phyloP scores from a whole-genome alignment of 2,888 invertebrate genomes.

The Nemotelus nigrinus region DNA sequence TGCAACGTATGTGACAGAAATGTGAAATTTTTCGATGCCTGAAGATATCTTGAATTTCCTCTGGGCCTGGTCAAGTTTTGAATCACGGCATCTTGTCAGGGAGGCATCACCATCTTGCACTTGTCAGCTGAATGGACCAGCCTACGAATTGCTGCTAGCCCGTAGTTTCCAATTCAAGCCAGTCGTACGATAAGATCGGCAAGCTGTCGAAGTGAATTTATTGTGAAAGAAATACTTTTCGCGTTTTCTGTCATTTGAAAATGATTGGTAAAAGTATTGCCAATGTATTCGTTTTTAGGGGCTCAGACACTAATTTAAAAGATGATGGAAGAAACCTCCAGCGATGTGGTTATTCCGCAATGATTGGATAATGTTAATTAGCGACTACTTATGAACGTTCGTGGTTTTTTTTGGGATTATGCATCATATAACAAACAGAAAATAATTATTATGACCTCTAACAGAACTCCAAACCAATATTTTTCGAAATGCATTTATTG shows the following conservation, averaged over 20 bases:
- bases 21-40: slow-evolving; percentile 43
- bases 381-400: too few species aligned
- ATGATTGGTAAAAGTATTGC: slow-evolving; percentile 9
- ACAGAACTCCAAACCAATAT: too few species aligned
- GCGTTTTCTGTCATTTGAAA: not conserved
- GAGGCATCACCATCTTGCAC: slow-evolving; percentile 6
- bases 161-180: not conserved
- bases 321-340: too few species aligned
- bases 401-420: too few species aligned
- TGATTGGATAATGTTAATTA: too few species aligned
- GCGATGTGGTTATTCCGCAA: too few species aligned
- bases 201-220: slow-evolving; percentile 3
- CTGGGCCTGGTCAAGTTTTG: slow-evolving; percentile 9
- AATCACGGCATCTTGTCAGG: slow-evolving; percentile 15
- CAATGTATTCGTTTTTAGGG: too few species aligned
- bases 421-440: too few species aligned
- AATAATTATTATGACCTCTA: too few species aligned
- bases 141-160: not conserved
- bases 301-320: too few species aligned
- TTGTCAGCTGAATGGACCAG: slow-evolving; percentile 29
- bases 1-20: slow-evolving; percentile 43
- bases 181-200: slow-evolving; percentile 11
- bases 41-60: slow-evolving; percentile 20
- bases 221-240: not conserved
- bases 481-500: too few species aligned